Evolutionary conservation across 2,888 invertebrate genomes (phyloP), one percentile per base, ranked within the genome.

Genomic region (Ormyrus pomaceus): DNA sequence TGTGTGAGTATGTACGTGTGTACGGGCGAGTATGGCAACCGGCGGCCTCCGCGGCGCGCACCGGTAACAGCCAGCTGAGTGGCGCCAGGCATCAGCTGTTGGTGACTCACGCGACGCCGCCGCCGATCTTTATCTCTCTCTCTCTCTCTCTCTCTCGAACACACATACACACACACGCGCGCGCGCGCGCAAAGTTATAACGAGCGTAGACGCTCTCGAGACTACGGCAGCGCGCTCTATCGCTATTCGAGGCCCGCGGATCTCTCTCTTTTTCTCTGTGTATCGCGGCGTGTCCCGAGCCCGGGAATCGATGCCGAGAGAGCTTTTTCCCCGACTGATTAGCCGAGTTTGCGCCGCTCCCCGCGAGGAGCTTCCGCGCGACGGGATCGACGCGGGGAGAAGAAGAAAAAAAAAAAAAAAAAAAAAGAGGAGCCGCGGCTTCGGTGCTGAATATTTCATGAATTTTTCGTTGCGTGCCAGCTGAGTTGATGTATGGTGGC

Each of bases 71-170:
- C 88, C 89, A 89, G 89, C 89, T 89, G 89, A 89, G 89, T 88
- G 89, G 89, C 89, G 89, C 89, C 89, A 88, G 87, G 85, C 89
- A 88, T 89, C 89, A 89, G 89, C 89, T 89, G 89, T 88, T 88
- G 87, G 88, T 89, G 89, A 89, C 89, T 89, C 89, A 89, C 87
- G 86, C 88, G 85, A 85, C 72, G 50, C 19, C 46, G 11, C n/a
- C 65, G 56, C 6, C 48, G 50, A 58, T 11, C 2, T 10, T 34
- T 34, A 34, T 51, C 50, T 56, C 8, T 10, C 19, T 68, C 61
- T 59, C 6, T 11, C 34, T 51, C 11, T 62, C 9, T 13, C 46
- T 13, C 70, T n/a, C 11, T 9, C 19, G 19, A 19, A 19, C 19
- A 19, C 19, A 19, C 70, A n/a, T 8, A 65, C 46, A 7, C 8